phyloP scores from a whole-genome alignment of 1,140 invertebrate species.

The Tetranychus cinnabarinus region DNA sequence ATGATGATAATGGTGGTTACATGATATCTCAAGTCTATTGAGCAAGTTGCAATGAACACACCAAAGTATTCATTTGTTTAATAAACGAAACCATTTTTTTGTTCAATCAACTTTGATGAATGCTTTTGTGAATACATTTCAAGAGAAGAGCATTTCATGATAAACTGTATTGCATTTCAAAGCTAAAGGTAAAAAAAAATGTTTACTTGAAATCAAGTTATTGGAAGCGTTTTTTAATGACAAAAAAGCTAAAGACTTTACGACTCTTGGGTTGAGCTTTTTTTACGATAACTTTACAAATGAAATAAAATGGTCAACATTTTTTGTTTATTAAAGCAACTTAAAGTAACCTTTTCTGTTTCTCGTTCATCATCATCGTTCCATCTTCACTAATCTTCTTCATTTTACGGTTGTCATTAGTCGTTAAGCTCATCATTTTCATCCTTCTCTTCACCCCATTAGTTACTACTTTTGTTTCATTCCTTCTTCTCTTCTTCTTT shows the following conservation, averaged over 20 bases:
- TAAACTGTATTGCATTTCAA: background rate
- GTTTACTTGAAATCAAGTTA: background rate
- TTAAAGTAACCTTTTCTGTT: background rate
- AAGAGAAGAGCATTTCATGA: background rate
- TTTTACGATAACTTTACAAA: background rate
- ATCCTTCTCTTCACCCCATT: background rate
- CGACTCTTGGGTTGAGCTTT: background rate
- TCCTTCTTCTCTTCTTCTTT: background rate
- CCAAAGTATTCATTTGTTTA: background rate
- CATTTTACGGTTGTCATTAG: background rate
- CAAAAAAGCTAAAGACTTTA: background rate
- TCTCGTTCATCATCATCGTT: too few relatives aligned
- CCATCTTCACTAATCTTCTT: background rate
- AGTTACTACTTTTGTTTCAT: background rate
- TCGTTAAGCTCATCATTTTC: background rate
- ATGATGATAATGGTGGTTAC: background rate
- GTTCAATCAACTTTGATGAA: background rate
- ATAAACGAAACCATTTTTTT: background rate
- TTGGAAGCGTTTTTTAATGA: background rate
- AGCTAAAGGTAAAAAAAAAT: background rate
- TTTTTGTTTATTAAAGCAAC: background rate
- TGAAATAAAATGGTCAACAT: background rate
- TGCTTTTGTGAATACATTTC: background rate
- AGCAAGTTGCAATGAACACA: background rate
- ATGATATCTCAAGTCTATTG: background rate